These are phyloP conservation scores for Amorpha juglandis DNA, from an alignment of 2,888 invertebrate genomes.

Conservation along the genomic window DNA sequence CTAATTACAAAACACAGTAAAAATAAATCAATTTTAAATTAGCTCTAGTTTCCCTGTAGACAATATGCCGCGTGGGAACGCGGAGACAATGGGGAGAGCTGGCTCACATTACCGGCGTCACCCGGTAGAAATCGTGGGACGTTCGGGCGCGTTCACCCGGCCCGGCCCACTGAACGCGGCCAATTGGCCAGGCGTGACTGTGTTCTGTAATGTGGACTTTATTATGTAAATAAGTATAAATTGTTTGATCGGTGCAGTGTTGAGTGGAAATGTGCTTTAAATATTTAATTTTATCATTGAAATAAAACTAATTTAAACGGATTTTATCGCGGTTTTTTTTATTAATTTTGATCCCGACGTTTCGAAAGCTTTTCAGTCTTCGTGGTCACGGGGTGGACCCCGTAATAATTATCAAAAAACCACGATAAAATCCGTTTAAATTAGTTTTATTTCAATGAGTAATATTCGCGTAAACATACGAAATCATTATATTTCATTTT, in stretches of 20 bases:
- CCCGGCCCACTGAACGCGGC: slow-evolving; percentile 23
- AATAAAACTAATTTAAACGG: too few species aligned
- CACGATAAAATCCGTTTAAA: too few species aligned
- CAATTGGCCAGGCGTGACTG: slow-evolving; percentile 44
- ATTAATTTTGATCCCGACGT: too few species aligned
- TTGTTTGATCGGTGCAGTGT: background rate
- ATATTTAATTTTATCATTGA: too few species aligned
- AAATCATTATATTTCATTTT: too few species aligned
- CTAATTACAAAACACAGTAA: slow-evolving; percentile 41
- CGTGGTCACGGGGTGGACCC: too few species aligned
- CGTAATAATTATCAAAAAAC: too few species aligned
- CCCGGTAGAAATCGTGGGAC: slow-evolving; percentile 30
- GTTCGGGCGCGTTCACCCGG: slow-evolving; percentile 26
- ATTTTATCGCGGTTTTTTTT: too few species aligned
- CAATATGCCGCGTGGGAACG: slow-evolving; percentile 60
- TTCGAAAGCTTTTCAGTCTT: too few species aligned
- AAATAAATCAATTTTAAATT: slow-evolving; percentile 60
- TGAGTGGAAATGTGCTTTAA: background rate
- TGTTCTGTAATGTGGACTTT: slow-evolving; percentile 37
- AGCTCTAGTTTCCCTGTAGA: slow-evolving; percentile 49
- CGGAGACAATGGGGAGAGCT: slow-evolving; percentile 66
- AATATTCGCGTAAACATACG: too few species aligned
- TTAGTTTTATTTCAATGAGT: too few species aligned
- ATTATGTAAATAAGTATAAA: slow-evolving; percentile 35
- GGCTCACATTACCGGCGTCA: slow-evolving; percentile 21